Base-by-base conservation (phyloP, 2,113 vertebrate genomes). In the Blennius ocellaris region DNA sequence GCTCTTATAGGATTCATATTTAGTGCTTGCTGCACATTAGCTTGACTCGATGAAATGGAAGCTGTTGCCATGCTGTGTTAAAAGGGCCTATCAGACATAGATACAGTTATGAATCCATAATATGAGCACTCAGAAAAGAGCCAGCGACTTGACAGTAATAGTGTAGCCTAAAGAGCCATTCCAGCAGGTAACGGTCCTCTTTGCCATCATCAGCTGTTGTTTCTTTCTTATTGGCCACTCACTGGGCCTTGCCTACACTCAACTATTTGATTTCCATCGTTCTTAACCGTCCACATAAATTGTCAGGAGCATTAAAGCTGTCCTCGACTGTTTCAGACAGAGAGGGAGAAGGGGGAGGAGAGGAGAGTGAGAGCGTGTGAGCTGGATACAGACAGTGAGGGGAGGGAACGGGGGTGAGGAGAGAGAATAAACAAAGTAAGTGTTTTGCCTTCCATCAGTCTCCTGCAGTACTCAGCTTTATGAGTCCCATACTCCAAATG, bases 251-350 rank as follows among this genome's bases (percentile, higher is more conserved):
- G 86, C 90, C 90, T 90, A 89, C 91, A 90, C 89, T 92, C 91
- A 92, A 90, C 90, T 91, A 91, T 90, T 93, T 91, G 87, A 91
- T 91, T 93, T 89, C 91, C 89, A 90, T 90, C 89, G 89, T 93
- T 92, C 90, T 89, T 88, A 89, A 92, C 85, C 91, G 70, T 93
- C 83, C 90, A 91, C 90, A 93, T 94, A 93, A 92, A 93, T 93
- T 92, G 90, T 91, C 87, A 62, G 87, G 85, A 80, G 89, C 93
- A 92, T 94, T 94, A 93, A 93, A 94, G 91, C 92, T 94, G 93
- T 94, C 91, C 85, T 90, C 91, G 78, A 87, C 85, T 75, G 66
- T 73, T 85, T 87, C 85, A 91, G 88, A 89, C 82, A 70, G 86
- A 72, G 63, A 47, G 60, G 69, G 58, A 65, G 52, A 16, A 14